phyloP scores from a whole-genome alignment of 30 jellyfish, hydroid and myxozoan species.

The Pelagia noctiluca region DNA sequence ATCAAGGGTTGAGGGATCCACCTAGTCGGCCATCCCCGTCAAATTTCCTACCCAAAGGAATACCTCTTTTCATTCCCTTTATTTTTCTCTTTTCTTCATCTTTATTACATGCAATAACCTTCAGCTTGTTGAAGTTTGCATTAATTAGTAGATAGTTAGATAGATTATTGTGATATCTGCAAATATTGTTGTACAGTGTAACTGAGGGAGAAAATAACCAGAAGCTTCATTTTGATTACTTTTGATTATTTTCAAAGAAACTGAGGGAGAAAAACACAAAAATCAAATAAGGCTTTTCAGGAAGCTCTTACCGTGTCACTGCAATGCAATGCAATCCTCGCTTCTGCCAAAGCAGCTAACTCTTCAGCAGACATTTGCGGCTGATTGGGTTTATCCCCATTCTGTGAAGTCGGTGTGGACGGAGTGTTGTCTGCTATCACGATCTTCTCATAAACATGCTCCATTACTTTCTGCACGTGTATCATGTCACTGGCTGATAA shows the following conservation, averaged over 20 bases:
- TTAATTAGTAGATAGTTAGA: too few relatives aligned
- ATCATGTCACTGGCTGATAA: constrained; percentile 96
- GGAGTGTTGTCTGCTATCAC: constrained; percentile 75
- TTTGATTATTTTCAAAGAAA: background rate
- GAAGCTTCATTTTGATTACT: background rate
- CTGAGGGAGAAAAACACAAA: background rate
- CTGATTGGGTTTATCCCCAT: constrained; percentile 51
- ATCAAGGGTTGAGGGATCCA: too few relatives aligned
- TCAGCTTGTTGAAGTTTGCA: too few relatives aligned
- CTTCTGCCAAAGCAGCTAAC: constrained; percentile 78
- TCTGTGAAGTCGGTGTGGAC: constrained; percentile 41
- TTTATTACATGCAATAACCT: too few relatives aligned
- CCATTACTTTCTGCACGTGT: constrained; percentile 91
- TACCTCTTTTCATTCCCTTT: too few relatives aligned
- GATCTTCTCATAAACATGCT: constrained; percentile 91
- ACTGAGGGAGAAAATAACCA: background rate
- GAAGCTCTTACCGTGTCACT: constrained; percentile 73
- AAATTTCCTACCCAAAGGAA: too few relatives aligned
- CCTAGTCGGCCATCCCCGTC: too few relatives aligned
- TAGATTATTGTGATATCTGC: background rate
- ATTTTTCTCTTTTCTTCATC: too few relatives aligned
- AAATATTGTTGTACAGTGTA: background rate
- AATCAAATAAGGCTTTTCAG: background rate
- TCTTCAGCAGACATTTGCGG: constrained; percentile 80
- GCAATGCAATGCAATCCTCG: constrained; percentile 81